These are phyloP conservation scores for Odontocolon sp. DNA, from an alignment of 2,888 invertebrate species.

Conservation along the genomic window DNA sequence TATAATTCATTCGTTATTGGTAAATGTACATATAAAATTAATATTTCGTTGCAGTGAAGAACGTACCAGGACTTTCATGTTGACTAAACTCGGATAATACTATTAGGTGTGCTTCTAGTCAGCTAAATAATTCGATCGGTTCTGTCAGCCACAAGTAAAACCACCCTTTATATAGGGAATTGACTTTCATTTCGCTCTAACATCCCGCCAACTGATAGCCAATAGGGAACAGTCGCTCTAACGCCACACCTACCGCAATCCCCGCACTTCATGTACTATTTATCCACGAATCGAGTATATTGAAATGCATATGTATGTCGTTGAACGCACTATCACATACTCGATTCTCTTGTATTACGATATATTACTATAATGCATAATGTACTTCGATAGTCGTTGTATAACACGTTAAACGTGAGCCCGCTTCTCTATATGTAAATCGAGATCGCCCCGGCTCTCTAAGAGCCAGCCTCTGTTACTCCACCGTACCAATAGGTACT, in stretches of 20 bases:
- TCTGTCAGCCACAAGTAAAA: constrained; percentile 73
- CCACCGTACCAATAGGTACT: constrained; percentile 49
- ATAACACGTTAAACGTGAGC: constrained; percentile 74
- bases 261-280: constrained; percentile 64
- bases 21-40: neutral
- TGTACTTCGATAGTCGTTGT: constrained; percentile 69
- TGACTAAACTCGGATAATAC: constrained; percentile 65
- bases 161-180: constrained; percentile 81
- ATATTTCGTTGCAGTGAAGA: neutral
- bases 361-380: constrained; percentile 76
- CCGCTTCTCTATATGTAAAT: constrained; percentile 65
- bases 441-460: constrained; percentile 44
- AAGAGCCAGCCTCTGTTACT: neutral
- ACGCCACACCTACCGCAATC: constrained; percentile 78
- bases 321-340: neutral
- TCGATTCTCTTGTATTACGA: constrained; percentile 39
- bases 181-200: constrained; percentile 79
- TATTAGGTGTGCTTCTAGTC: constrained; percentile 62
- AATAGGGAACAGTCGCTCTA: constrained; percentile 68
- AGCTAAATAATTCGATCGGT: constrained; percentile 71
- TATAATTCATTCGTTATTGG: neutral
- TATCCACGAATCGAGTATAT: constrained; percentile 63
- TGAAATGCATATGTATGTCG: constrained; percentile 55
- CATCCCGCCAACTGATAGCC: constrained; percentile 76
- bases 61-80: constrained; percentile 79